Evolutionary conservation across 2,888 invertebrate genomes (phyloP).

Genomic region (Eudasyphora cyanicolor): DNA sequence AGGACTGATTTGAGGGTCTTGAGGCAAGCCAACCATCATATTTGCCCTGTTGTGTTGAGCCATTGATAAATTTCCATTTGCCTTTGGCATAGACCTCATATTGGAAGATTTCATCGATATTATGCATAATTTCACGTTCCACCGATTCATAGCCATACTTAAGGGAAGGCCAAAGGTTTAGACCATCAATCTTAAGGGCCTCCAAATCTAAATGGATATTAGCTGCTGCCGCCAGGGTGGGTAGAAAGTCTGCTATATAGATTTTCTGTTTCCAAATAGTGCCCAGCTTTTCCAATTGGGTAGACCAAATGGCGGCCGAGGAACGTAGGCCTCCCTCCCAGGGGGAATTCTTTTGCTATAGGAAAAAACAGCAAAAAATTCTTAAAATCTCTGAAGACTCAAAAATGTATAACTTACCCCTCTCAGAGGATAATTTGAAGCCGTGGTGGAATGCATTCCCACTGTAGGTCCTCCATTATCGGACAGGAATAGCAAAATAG

Average conservation of each 20-base stretch:
- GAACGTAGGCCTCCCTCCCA: conserved; percentile 93
- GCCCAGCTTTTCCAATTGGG: conserved; percentile 80
- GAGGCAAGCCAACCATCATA: conserved; percentile 71
- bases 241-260: conserved; percentile 91
- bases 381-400: background rate
- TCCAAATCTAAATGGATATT: conserved; percentile 67
- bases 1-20: conserved; percentile 48
- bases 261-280: conserved; percentile 85
- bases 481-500: conserved; percentile 91
- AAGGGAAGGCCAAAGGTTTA: conserved; percentile 86
- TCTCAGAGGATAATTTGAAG: conserved; percentile 89
- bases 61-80: conserved; percentile 76
- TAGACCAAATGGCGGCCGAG: conserved; percentile 88
- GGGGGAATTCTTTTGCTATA: conserved; percentile 86
- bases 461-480: conserved; percentile 92
- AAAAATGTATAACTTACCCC: conserved; percentile 82
- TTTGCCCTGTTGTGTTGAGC: conserved; percentile 71
- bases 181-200: conserved; percentile 82
- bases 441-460: conserved; percentile 86
- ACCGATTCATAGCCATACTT: conserved; percentile 78
- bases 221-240: conserved; percentile 83
- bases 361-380: background rate
- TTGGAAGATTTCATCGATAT: conserved; percentile 84
- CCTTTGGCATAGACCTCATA: conserved; percentile 73
- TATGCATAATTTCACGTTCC: conserved; percentile 85